These are phyloP conservation scores for Atta texana DNA, from an alignment of 1,140 invertebrate genomes.

Conservation along the genomic window DNA sequence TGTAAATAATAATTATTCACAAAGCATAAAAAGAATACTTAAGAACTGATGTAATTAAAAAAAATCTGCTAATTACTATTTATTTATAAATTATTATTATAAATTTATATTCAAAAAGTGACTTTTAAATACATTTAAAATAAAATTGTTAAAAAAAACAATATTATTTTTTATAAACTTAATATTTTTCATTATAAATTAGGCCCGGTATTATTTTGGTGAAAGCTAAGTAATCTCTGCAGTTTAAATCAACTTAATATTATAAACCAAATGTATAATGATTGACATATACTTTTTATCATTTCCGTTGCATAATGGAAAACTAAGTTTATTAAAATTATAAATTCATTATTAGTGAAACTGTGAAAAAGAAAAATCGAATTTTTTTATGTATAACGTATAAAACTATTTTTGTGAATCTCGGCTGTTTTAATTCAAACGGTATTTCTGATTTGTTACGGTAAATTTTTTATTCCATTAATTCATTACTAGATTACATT, in stretches of 20 bases:
- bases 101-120: constrained; percentile 6
- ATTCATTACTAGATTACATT: neutral
- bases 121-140: constrained; percentile 14
- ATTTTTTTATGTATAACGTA: neutral
- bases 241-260: neutral
- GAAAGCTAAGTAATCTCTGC: neutral
- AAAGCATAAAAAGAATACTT: neutral
- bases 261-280: neutral
- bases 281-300: neutral
- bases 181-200: neutral
- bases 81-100: too few species aligned
- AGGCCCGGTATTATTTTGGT: neutral
- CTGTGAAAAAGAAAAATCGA: neutral
- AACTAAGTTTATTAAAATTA: constrained; percentile 29
- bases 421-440: neutral
- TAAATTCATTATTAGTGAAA: constrained; percentile 1
- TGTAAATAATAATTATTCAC: neutral
- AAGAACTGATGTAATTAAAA: neutral
- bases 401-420: constrained; percentile 21
- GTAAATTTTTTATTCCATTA: neutral
- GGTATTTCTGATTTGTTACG: neutral
- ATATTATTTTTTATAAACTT: neutral
- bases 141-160: constrained; percentile 7
- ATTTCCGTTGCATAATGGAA: neutral
- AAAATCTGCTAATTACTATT: neutral